Evolutionary conservation across 2,113 vertebrate species (phyloP).

Genomic region (Choloepus hoffmanni): DNA sequence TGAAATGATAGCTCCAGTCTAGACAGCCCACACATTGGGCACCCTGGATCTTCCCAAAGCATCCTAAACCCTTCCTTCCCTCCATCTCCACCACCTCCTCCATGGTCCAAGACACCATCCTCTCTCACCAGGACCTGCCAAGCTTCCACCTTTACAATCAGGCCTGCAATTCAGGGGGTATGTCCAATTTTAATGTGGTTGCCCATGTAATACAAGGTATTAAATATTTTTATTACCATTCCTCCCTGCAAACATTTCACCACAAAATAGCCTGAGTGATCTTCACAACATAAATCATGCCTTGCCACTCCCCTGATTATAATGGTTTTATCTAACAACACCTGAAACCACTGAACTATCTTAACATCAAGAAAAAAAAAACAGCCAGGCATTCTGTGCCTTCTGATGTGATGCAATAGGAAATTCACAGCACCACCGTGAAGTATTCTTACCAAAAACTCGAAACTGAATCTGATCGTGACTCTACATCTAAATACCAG

Average conservation of each 20-base stretch:
- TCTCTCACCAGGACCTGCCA: not conserved
- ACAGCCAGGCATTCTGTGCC: not conserved
- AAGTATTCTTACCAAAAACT: not conserved
- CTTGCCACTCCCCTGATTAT: not conserved
- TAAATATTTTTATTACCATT: constrained; percentile 10
- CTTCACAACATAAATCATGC: constrained; percentile 1
- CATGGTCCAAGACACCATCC: not conserved
- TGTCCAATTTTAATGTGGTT: not conserved
- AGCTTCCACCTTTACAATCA: not conserved
- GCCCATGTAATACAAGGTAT: not conserved
- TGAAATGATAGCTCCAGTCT: not conserved
- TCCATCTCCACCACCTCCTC: not conserved
- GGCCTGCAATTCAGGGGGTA: not conserved
- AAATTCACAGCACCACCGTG: not conserved
- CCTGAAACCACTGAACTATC: constrained; percentile 19
- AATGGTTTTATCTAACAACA: not conserved
- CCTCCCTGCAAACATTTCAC: not conserved
- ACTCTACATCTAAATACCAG: not conserved
- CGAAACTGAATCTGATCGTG: not conserved
- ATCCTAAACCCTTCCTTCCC: not conserved
- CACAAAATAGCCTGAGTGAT: not conserved
- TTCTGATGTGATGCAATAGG: not conserved
- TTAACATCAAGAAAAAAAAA: constrained; percentile 24
- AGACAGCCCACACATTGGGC: not conserved
- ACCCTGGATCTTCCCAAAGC: not conserved